Evolutionary conservation across 2,888 invertebrate species (phyloP), one percentile per base, ranked within the genome.

Genomic region (Agonopterix subpropinquella): DNA sequence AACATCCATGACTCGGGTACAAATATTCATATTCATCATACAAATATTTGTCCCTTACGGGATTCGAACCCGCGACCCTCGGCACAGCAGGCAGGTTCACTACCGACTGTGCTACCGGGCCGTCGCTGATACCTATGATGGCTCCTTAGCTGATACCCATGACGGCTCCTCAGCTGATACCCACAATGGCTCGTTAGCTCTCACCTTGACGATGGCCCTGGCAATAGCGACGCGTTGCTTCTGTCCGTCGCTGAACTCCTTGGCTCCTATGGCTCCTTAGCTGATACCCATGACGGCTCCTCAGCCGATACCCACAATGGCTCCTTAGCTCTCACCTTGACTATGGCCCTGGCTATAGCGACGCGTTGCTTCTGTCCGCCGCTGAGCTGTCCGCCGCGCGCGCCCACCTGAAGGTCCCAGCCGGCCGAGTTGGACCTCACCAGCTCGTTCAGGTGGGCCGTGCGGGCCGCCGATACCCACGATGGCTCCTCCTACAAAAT

Each of bases 341-440:
- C 92, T 37, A 98, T 90, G 10, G 98, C 98, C 57, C 98, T 87
- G 0, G 98, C 98, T 64, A 98, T 97, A 35, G 98, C 98, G 28
- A 98, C 94, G 59, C 98, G 89, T 73, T 98, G 98, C 64, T 96
- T 95, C 80, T 98, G 98, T 0, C 98, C 98, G 36, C 98, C 98
- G 65, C 97, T 97, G 43, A 98, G 89, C 86, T 96, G 93, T 8
- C 95, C 89, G 1, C 98, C 98, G 47, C 96, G 87, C 74, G 98
- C 97, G 0, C 98, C 98, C 7, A 98, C 96, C 43, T 93, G 55
- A 4, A 98, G 96, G 51, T 95, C 91, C 64, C 96, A 92, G 1
- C 95, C 94, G 2, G 93, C 59, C 82, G 82, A 47, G 92, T 91
- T 73, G 94, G 95, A 77, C 1, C 95, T 92, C 70, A 98, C 95